Evolutionary conservation across 2,797 vertebrate species (phyloP), one percentile per base, ranked within the genome.

Genomic region (Xyrichtys novacula): DNA sequence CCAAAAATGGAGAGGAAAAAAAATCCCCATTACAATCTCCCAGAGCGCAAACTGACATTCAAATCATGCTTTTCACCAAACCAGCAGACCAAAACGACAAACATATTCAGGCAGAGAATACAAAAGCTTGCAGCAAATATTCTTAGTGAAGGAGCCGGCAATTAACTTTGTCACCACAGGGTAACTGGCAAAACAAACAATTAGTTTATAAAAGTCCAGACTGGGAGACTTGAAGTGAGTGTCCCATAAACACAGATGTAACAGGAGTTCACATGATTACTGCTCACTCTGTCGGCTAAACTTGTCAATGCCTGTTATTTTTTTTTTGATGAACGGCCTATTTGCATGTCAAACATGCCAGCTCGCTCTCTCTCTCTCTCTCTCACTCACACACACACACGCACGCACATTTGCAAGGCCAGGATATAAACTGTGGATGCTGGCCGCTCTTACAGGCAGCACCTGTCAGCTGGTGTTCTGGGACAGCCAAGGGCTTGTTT

Each of bases 391-490:
- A 52, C 14, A 39, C 36, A 58, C 54, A 68, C 69, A 40, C 60
- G 63, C 42, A 48, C 38, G 55, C 56, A 53, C 42, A 57, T 22
- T 39, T 46, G 57, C 0, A 2, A 22, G 77, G 43, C 42, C 71
- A 87, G 80, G 80, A 78, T 80, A 68, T 68, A 72, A 82, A 82
- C 65, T 52, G 72, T 81, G 87, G 85, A 87, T 67, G 72, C 70
- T 78, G 22, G 82, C 86, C 84, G 80, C 85, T 90, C 83, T 84
- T 50, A 87, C 80, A 87, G 71, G 80, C 78, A 88, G 88, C 90
- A 92, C 89, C 90, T 92, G 90, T 91, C 90, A 91, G 90, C 90
- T 91, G 90, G 89, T 83, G 83, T 85, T 85, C 54, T 84, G 81
- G 86, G 85, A 88, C 82, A 90, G 88, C 88, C 88, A 90, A 89